Evolutionary conservation across 2,888 invertebrate species (phyloP).

Genomic region (Tachina fera): DNA sequence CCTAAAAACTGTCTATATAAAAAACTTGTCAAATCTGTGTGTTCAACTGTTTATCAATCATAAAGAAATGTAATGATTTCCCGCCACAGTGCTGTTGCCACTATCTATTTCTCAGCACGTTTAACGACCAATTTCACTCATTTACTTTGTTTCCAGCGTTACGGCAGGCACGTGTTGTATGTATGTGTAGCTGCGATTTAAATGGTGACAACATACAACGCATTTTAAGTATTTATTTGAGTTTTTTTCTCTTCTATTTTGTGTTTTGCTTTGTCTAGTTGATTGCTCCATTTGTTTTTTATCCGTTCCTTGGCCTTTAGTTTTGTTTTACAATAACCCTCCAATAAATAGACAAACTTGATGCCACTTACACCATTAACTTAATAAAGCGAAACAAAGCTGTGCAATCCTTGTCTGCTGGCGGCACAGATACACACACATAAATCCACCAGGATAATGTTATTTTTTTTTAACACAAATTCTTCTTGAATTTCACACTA

Average conservation of each 20-base stretch:
- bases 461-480: not conserved
- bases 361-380: constrained; percentile 1
- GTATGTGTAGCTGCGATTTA: constrained; percentile 14
- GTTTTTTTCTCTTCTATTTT: not conserved
- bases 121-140: constrained; percentile 14
- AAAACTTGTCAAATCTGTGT: too few relatives aligned
- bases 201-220: constrained; percentile 32
- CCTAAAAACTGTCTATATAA: too few relatives aligned
- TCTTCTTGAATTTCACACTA: not conserved
- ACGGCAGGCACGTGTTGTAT: constrained; percentile 13
- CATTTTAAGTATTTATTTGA: constrained; percentile 20
- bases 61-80: not conserved
- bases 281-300: constrained; percentile 1
- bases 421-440: not conserved
- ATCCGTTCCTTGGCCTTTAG: not conserved
- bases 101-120: constrained; percentile 26
- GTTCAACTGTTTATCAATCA: too few relatives aligned
- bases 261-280: not conserved
- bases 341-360: not conserved
- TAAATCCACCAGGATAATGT: not conserved
- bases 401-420: not conserved
- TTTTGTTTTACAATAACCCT: not conserved
- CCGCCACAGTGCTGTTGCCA: not conserved
- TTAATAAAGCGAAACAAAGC: constrained; percentile 1
- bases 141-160: constrained; percentile 3